Base-by-base conservation (phyloP, 2,888 invertebrate genomes). In the Pseudeuparius sepicola region DNA sequence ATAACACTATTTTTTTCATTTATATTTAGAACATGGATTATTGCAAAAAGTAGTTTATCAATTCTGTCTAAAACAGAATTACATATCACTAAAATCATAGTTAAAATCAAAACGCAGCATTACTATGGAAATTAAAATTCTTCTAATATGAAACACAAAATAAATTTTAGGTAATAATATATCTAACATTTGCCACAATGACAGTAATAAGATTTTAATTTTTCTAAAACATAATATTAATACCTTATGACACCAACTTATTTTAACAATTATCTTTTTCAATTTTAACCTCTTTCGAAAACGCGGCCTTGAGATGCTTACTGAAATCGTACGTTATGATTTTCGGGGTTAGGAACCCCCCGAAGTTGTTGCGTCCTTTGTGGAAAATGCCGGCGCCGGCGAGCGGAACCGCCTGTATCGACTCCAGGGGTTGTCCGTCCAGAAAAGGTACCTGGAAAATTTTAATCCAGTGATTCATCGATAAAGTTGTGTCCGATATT, bases 381-480 rank as follows among this genome's bases (percentile, higher is more conserved):
- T 85, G 84, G 52, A 76, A 77, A 31, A 88, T 63, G 0, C 87
- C 87, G 2, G 83, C 75, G 0, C 88, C 88, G 26, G 77, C 69
- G 1, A 83, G 57, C 12, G 85, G 73, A 2, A 76, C 70, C 1
- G 79, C 70, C 1, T 82, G 77, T 40, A 61, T 59, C 0, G 82
- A 75, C 39, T 69, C 63, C 0, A 86, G 74, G 6, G 76, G 71
- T 55, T 87, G 87, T 44, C 76, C 70, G 55, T 88, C 88, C 11
- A 88, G 57, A 56, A 80, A 88, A 1, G 88, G 88, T 36, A 88
- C n/a, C n/a, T n/a, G n/a, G n/a, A n/a, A n/a, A n/a, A n/a, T n/a
- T n/a, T n/a, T n/a, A n/a, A n/a, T n/a, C n/a, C n/a, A n/a, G n/a
- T n/a, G n/a, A n/a, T n/a, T n/a, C n/a, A n/a, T n/a, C n/a, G n/a